Evolutionary conservation across 2,797 vertebrate species (phyloP), one percentile per base, ranked within the genome.

Genomic region (Amphiprion clarkii): DNA sequence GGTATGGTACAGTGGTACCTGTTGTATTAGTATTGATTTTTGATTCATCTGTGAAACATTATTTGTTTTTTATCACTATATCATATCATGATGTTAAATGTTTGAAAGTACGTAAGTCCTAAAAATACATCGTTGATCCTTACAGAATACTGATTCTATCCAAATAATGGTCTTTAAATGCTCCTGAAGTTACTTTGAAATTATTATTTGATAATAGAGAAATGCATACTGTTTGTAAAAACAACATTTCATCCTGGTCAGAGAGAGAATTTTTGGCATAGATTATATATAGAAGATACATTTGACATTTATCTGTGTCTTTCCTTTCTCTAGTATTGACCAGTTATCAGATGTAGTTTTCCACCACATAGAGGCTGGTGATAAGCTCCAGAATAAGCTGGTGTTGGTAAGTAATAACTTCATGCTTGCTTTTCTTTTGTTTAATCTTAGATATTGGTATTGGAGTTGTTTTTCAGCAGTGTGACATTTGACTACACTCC

Each of bases 301-400:
- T 17, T 33, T 78, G 5, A 62, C 3, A 5, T 53, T 36, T 5
- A 40, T 67, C 2, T 62, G 16, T 67, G 2, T 71, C 1, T 74
- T 1, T 74, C 40, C 71, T 72, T 65, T 60, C 21, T 72, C 10
- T 84, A 99, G 97, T 80, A 90, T 99, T 80, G 95, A 97, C 54
- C 95, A 96, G 60, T 89, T 99, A 64, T 70, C 91, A 10, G 93
- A 95, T 14, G 87, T 98, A 74, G 93, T 94, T 53, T 88, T 92
- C 25, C 91, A 95, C 67, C 93, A 97, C 88, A 96, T 98, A 71
- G 96, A 98, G 92, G 88, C 86, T 51, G 92, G 88, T 19, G 84
- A 87, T 57, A 95, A 92, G 87, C 94, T 99, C 58, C 87, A 94
- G 8, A 86, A 95, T n/a, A 91, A 97, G 79, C 89, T 99, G 21